phyloP scores from a whole-genome alignment of 2,888 invertebrate species.

The Azorinus chamasolen region DNA sequence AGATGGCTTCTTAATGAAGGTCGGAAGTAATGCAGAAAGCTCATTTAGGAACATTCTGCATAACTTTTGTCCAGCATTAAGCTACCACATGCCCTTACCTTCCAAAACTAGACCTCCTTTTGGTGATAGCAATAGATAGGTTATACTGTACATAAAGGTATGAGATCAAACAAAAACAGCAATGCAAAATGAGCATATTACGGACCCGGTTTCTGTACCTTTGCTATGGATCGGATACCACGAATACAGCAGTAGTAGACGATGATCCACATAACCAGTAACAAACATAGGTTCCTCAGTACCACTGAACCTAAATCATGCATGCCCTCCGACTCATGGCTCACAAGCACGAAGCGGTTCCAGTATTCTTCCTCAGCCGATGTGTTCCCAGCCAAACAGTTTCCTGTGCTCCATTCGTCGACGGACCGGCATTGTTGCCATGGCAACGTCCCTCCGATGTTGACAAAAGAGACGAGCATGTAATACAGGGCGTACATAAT shows the following conservation, averaged over 20 bases:
- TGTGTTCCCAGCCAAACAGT: slow-evolving; percentile 2
- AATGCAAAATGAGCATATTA: too few relatives aligned
- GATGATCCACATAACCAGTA: slow-evolving; percentile 30
- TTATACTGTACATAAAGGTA: too few relatives aligned
- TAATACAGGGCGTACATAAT: slow-evolving; percentile 41
- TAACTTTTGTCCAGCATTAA: too few relatives aligned
- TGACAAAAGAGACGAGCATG: slow-evolving; percentile 37
- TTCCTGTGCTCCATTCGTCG: slow-evolving; percentile 28
- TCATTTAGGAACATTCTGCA: too few relatives aligned
- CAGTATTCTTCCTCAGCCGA: slow-evolving; percentile 39
- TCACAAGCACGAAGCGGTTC: slow-evolving; percentile 31
- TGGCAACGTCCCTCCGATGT: slow-evolving; percentile 34
- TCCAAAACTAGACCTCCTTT: too few relatives aligned
- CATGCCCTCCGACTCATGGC: slow-evolving; percentile 15
- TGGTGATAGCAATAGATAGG: too few relatives aligned
- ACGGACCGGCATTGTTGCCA: slow-evolving; percentile 27
- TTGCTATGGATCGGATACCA: slow-evolving; percentile 37
- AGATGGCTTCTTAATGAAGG: too few relatives aligned
- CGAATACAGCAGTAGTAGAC: slow-evolving; percentile 37
- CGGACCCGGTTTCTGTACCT: slow-evolving; percentile 27
- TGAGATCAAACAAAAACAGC: too few relatives aligned
- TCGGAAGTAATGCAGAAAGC: too few relatives aligned
- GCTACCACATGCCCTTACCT: too few relatives aligned
- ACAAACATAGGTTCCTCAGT: slow-evolving; percentile 20
- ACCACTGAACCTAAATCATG: slow-evolving; percentile 20